phyloP scores from a whole-genome alignment of 2,888 invertebrate genomes.

The Machimus atricapillus region DNA sequence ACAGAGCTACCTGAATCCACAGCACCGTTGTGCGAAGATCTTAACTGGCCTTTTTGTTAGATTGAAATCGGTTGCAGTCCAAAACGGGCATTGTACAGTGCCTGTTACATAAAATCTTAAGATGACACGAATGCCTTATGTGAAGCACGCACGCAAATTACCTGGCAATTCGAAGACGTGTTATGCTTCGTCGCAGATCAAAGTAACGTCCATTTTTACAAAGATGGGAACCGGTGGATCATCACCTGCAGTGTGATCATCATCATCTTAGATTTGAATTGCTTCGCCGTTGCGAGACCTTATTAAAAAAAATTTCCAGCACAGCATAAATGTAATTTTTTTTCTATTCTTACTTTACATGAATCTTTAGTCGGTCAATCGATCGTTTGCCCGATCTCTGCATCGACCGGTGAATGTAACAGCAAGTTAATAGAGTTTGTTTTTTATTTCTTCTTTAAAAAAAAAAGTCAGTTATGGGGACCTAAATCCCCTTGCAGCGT shows the following conservation, averaged over 20 bases:
- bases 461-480: not conserved
- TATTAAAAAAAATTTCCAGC: not conserved
- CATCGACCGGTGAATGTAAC: not conserved
- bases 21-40: not conserved
- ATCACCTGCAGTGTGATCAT: not conserved
- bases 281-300: not conserved
- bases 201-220: not conserved
- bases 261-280: not conserved
- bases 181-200: not conserved
- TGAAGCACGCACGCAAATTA: not conserved
- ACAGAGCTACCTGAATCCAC: not conserved
- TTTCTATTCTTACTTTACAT: not conserved
- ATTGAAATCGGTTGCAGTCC: not conserved
- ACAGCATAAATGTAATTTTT: not conserved
- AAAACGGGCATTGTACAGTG: not conserved
- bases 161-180: not conserved
- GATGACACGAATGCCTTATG: not conserved
- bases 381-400: not conserved
- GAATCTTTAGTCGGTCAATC: not conserved
- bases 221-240: not conserved
- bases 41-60: not conserved
- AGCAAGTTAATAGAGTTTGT: not conserved
- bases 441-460: not conserved
- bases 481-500: not conserved
- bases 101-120: not conserved